Evolutionary conservation across 2,888 invertebrate species (phyloP).

Genomic region (Caenorhabditis sp.): DNA sequence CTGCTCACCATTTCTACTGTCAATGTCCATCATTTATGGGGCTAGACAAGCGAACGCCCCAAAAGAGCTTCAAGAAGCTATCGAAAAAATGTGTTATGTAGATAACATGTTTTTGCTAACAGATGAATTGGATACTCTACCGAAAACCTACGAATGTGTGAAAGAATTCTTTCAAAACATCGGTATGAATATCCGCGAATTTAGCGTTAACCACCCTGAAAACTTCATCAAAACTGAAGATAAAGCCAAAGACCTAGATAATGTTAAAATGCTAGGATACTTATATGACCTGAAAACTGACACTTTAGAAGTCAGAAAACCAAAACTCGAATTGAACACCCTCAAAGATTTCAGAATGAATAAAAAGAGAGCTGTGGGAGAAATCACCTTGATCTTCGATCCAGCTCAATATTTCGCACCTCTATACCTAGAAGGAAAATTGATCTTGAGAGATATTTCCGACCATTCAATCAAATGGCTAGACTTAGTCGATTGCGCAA

Average conservation of each 20-base stretch:
- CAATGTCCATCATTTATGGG: not conserved
- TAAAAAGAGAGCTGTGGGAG: not conserved
- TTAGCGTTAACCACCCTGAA: not conserved
- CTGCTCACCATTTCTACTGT: constrained; percentile 16
- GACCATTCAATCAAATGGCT: not conserved
- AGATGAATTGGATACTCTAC: not conserved
- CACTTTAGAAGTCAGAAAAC: constrained; percentile 12
- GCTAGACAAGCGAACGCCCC: not conserved
- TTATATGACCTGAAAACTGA: constrained; percentile 2
- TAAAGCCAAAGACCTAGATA: constrained; percentile 8
- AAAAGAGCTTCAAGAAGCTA: too few relatives aligned
- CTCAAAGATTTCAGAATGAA: not conserved
- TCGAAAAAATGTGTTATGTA: constrained; percentile 24
- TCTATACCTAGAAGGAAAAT: constrained; percentile 3
- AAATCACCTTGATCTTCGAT: constrained; percentile 3
- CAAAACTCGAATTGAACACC: not conserved
- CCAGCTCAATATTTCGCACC: constrained; percentile 6
- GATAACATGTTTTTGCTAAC: constrained; percentile 18
- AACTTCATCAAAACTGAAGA: constrained; percentile 12
- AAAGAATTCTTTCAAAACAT: constrained; percentile 7
- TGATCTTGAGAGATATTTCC: not conserved
- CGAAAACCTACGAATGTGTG: not conserved
- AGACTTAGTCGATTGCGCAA: not conserved
- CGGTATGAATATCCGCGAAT: constrained; percentile 31
- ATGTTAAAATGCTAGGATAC: constrained; percentile 31